Conservation (phyloP, 2,113 vertebrate species). For the Telmatochromis sp. region DNA sequence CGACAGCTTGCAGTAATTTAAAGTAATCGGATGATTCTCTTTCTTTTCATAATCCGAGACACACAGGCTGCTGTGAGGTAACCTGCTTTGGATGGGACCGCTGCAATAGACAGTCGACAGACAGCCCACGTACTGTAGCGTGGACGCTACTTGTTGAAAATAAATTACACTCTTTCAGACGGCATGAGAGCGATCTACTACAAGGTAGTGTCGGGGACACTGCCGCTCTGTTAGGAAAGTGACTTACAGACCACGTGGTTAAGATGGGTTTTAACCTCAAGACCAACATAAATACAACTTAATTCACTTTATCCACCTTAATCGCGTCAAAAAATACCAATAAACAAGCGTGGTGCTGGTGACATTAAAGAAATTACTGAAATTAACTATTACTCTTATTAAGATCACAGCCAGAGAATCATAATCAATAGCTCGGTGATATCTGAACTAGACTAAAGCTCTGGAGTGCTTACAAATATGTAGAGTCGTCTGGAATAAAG, state of each 20-base stretch:
- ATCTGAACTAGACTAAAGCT: neutral
- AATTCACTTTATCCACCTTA: neutral
- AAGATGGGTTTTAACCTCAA: neutral
- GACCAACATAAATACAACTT: neutral
- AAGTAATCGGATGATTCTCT: constrained; percentile 68
- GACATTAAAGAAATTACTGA: neutral
- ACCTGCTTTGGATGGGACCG: constrained; percentile 31
- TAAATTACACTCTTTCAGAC: neutral
- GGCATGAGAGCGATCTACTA: neutral
- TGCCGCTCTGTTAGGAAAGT: neutral
- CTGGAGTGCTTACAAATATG: neutral
- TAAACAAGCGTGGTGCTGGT: neutral
- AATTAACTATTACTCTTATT: neutral
- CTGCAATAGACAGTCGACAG: neutral
- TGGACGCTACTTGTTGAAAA: constrained; percentile 48
- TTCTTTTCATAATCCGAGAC: constrained; percentile 55
- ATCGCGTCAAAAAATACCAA: neutral
- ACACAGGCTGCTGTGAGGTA: constrained; percentile 39
- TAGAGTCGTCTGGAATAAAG: neutral
- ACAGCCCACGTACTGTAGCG: neutral
- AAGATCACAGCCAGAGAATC: neutral
- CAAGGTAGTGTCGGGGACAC: neutral
- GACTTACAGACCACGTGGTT: neutral
- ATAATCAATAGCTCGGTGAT: neutral
- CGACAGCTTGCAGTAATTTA: constrained; percentile 60